A percentile compares a stretch with the other conserved stretches of the same genome.
Evolutionary conservation across 2,797 vertebrate genomes (phyloP).

Genomic region (Tapirus indicus): DNA sequence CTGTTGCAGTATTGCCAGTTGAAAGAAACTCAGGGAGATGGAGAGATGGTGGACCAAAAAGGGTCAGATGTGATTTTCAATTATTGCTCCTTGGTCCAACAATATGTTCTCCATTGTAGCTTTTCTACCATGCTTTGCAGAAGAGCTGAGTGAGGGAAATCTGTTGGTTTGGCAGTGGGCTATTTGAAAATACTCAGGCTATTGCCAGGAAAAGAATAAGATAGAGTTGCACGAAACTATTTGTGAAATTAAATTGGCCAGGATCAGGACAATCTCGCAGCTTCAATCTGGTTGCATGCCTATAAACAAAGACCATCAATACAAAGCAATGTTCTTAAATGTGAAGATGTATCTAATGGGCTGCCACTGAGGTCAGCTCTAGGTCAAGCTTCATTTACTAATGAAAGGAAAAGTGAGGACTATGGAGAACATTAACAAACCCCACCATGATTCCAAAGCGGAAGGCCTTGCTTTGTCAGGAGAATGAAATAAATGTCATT

Average conservation of each 20-base stretch:
- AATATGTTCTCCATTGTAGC: not conserved
- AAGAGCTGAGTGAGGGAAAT: not conserved
- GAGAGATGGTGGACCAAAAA: not conserved
- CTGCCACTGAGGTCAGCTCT: not conserved
- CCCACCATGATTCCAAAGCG: not conserved
- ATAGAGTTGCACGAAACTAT: slow-evolving; percentile 47
- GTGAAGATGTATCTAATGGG: not conserved
- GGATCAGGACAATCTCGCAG: not conserved
- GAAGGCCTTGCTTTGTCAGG: not conserved
- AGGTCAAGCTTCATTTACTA: slow-evolving; percentile 68
- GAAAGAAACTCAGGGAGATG: not conserved
- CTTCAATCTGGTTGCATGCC: not conserved
- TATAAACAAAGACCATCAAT: slow-evolving; percentile 43
- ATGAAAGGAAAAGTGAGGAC: slow-evolving; percentile 11
- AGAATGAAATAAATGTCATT: slow-evolving; percentile 44
- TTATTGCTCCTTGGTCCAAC: not conserved
- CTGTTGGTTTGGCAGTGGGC: slow-evolving; percentile 5
- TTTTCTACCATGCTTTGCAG: not conserved
- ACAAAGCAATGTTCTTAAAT: not conserved
- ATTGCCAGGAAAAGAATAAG: slow-evolving; percentile 33
- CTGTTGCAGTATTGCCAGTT: not conserved
- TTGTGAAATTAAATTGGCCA: slow-evolving; percentile 72
- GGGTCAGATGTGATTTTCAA: slow-evolving; percentile 1
- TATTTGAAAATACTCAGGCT: slow-evolving; percentile 24
- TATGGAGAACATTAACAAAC: slow-evolving; percentile 34